Evolutionary conservation across 2,888 invertebrate genomes (phyloP), one percentile per base, ranked within the genome.

Genomic region (Diarsia brunnea): DNA sequence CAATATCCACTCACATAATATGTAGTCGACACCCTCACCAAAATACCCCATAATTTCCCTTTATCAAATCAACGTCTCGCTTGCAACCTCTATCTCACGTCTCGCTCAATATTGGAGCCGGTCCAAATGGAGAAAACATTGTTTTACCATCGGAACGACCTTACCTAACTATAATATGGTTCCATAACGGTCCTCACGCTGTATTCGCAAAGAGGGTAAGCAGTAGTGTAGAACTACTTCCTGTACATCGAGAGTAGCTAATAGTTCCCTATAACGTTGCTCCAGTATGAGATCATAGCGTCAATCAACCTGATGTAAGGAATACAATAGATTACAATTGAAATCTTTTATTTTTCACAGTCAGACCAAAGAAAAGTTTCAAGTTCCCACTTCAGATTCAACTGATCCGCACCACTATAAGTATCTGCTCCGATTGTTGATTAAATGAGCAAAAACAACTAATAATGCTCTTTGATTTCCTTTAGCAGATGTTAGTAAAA

Each of bases 111-210:
- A 78, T 86, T 86, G 86, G 86, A 88, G 31, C 66, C 21, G 64
- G 58, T 86, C 86, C 86, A 88, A 86, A 86, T 81, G 73, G 76
- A 70, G 67, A 81, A 87, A 86, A 87, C 85, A 86, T 88, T 86
- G 86, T 86, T 88, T 87, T 87, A 81, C 76, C 80, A 86, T 75
- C 73, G 84, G 73, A 78, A 86, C 79, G 87, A 84, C 74, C 72
- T 75, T 71, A 84, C 78, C 80, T 80, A 88, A 74, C 73, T 79
- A 86, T 88, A 77, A 88, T 74, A 81, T 74, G 78, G 78, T 74
- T 74, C 68, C 73, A 66, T 84, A 77, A 81, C 51, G n/a, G 64
- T 53, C 64, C 55, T 82, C 64, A 73, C 73, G 68, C 53, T 82
- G 68, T 83, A 70, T 61, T 61, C 70, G 78, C 55, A 86, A 12